Evolutionary conservation across 2,888 invertebrate species (phyloP).

Genomic region (Drosophila pseudotakahashii): DNA sequence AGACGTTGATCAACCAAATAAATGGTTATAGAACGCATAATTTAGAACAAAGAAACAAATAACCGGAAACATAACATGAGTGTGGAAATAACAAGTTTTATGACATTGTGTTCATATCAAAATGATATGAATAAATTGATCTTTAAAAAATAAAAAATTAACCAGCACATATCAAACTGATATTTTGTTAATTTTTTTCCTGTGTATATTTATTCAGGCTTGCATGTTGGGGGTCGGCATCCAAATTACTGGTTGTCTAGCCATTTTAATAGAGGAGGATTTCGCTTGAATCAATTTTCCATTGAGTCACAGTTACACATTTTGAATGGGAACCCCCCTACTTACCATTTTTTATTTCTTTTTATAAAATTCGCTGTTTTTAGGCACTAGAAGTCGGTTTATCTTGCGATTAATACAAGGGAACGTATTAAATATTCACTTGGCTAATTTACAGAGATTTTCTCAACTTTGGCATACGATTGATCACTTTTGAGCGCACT

Average conservation of each 20-base stretch:
- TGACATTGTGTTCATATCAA: too few relatives aligned
- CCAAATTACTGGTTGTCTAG: slow-evolving; percentile 27
- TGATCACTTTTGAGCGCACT: slow-evolving; percentile 37
- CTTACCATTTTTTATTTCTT: slow-evolving; percentile 62
- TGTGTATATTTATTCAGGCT: slow-evolving; percentile 18
- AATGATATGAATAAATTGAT: too few relatives aligned
- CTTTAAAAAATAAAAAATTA: too few relatives aligned
- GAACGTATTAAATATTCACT: slow-evolving; percentile 37
- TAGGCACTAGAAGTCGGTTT: slow-evolving; percentile 20
- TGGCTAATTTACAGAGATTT: slow-evolving; percentile 23
- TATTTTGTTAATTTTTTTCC: too few relatives aligned
- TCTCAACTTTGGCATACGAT: slow-evolving; percentile 38
- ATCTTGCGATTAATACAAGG: slow-evolving; percentile 27
- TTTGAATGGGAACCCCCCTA: slow-evolving; percentile 18
- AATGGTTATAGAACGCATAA: too few relatives aligned
- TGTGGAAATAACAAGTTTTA: too few relatives aligned
- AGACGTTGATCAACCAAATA: too few relatives aligned
- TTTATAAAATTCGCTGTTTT: slow-evolving; percentile 1
- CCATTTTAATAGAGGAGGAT: slow-evolving; percentile 3
- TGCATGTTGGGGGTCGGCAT: slow-evolving; percentile 27
- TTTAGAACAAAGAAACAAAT: too few relatives aligned
- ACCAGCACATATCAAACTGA: too few relatives aligned
- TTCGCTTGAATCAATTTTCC: slow-evolving; percentile 17
- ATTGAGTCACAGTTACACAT: slow-evolving; percentile 4
- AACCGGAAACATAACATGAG: too few relatives aligned